Conservation (phyloP, 2,888 invertebrate species). For the Trichacis sp. region DNA sequence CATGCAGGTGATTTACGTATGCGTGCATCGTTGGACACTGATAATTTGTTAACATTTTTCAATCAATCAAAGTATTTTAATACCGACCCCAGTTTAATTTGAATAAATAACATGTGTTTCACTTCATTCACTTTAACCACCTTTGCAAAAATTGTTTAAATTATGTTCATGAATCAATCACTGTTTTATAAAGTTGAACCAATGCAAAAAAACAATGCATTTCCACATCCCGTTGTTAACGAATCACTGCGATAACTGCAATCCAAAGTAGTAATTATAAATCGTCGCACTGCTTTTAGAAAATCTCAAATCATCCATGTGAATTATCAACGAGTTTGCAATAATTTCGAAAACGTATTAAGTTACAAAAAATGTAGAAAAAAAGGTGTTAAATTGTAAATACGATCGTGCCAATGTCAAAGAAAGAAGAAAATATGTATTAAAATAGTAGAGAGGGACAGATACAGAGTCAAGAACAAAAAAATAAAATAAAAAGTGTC, state of each 20-base stretch:
- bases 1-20: not conserved
- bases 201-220: not conserved
- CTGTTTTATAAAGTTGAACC: conserved; percentile 19
- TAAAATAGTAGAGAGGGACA: conserved; percentile 35
- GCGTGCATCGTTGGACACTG: too few species aligned
- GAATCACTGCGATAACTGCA: conserved; percentile 1
- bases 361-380: conserved; percentile 20
- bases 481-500: conserved; percentile 52
- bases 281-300: conserved; percentile 42
- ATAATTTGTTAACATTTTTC: too few species aligned
- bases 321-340: not conserved
- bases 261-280: conserved; percentile 14
- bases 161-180: conserved; percentile 1
- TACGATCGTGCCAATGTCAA: not conserved
- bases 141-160: too few species aligned
- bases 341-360: conserved; percentile 16
- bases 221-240: conserved; percentile 9
- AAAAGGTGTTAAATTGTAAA: conserved; percentile 1
- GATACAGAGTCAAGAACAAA: conserved; percentile 45
- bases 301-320: conserved; percentile 10
- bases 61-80: too few species aligned
- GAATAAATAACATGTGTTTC: too few species aligned
- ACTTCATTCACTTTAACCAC: too few species aligned
- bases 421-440: conserved; percentile 2
- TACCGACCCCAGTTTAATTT: too few species aligned